phyloP scores from a whole-genome alignment of 2,797 vertebrate genomes.

The Vespertilio murinus region DNA sequence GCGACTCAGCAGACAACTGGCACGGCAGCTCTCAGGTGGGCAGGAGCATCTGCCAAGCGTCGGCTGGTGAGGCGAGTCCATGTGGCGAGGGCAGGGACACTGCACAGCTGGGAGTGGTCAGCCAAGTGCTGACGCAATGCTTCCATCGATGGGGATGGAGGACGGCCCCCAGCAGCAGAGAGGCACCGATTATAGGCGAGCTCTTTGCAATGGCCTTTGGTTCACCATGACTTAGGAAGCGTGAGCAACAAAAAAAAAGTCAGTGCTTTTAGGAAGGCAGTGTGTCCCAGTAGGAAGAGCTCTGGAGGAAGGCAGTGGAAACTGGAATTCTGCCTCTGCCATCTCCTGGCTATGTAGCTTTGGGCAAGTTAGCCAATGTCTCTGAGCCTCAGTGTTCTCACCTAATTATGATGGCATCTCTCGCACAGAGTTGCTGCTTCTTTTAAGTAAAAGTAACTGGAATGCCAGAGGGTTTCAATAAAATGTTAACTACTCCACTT shows the following conservation, averaged over 20 bases:
- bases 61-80: neutral
- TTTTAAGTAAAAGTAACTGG: neutral
- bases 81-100: neutral
- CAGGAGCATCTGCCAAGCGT: neutral
- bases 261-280: neutral
- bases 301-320: neutral
- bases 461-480: neutral
- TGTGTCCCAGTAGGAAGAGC: neutral
- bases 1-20: constrained; percentile 23
- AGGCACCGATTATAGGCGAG: neutral
- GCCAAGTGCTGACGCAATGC: neutral
- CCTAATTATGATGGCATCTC: neutral
- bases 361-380: neutral
- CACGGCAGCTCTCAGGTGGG: neutral
- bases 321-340: neutral
- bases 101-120: neutral
- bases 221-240: neutral
- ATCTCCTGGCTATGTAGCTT: neutral
- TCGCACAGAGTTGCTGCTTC: neutral
- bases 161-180: neutral
- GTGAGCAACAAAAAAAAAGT: neutral
- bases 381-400: neutral
- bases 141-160: neutral
- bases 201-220: neutral
- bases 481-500: neutral